Conservation (phyloP, 2,113 vertebrate genomes). For the Eclectus roratus region DNA sequence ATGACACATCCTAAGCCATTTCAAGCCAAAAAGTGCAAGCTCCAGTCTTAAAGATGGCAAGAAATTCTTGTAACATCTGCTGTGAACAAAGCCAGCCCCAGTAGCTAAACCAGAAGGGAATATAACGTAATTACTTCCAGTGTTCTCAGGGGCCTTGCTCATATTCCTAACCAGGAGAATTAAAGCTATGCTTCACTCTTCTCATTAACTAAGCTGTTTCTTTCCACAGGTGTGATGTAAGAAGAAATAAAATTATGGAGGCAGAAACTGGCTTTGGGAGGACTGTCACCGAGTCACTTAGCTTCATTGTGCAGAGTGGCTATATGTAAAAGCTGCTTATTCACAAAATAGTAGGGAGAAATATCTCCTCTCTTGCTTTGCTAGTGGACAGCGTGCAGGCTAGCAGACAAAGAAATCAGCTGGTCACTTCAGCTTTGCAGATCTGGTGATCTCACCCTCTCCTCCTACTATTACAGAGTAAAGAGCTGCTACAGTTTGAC, state of each 20-base stretch:
- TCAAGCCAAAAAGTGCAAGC: not conserved
- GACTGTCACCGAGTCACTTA: not conserved
- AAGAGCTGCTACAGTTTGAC: not conserved
- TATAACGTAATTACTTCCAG: not conserved
- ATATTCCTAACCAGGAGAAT: not conserved
- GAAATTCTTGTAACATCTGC: not conserved
- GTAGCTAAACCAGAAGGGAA: not conserved
- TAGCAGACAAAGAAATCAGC: constrained; percentile 55
- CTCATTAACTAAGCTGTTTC: not conserved
- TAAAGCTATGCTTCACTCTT: not conserved
- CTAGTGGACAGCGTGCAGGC: not conserved
- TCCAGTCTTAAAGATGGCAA: not conserved
- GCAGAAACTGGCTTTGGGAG: not conserved
- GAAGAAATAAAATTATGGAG: not conserved
- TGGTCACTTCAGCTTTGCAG: constrained; percentile 1
- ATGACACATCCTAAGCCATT: not conserved
- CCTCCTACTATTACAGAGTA: not conserved
- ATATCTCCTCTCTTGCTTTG: not conserved
- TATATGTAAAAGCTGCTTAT: not conserved
- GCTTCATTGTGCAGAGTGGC: not conserved
- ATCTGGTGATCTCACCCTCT: constrained; percentile 41
- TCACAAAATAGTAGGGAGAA: not conserved
- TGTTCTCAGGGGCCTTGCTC: not conserved
- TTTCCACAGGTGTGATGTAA: not conserved
- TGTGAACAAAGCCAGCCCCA: not conserved